Conservation (phyloP, 2,113 vertebrate species). For the Piaya cayana region DNA sequence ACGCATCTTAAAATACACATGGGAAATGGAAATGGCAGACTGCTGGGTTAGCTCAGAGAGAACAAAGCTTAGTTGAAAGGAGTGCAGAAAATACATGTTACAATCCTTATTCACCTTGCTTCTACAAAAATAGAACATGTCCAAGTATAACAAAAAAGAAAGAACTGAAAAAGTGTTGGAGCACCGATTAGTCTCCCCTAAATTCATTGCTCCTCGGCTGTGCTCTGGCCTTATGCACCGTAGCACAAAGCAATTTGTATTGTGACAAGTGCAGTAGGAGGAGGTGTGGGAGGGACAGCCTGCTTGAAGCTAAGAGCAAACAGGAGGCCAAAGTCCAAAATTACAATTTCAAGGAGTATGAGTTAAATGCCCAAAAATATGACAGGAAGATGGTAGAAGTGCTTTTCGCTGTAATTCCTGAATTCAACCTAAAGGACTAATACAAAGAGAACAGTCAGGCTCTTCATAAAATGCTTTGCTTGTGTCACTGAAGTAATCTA, state of each 20-base stretch:
- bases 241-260: not conserved
- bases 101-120: not conserved
- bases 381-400: not conserved
- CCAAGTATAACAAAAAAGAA: not conserved
- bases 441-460: not conserved
- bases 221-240: not conserved
- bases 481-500: not conserved
- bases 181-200: not conserved
- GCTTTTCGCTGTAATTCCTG: constrained; percentile 14
- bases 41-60: not conserved
- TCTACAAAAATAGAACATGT: constrained; percentile 5
- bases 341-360: not conserved
- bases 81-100: not conserved
- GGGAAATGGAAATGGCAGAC: not conserved
- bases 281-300: not conserved
- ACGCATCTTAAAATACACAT: not conserved
- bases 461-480: not conserved
- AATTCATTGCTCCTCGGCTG: not conserved
- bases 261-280: not conserved
- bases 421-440: constrained; percentile 13
- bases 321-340: not conserved
- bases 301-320: not conserved
- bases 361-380: not conserved
- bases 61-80: not conserved
- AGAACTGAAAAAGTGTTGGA: not conserved